Conservation (phyloP, 53 echinoderm and acorn worm species). For the Glandiceps talaboti region DNA sequence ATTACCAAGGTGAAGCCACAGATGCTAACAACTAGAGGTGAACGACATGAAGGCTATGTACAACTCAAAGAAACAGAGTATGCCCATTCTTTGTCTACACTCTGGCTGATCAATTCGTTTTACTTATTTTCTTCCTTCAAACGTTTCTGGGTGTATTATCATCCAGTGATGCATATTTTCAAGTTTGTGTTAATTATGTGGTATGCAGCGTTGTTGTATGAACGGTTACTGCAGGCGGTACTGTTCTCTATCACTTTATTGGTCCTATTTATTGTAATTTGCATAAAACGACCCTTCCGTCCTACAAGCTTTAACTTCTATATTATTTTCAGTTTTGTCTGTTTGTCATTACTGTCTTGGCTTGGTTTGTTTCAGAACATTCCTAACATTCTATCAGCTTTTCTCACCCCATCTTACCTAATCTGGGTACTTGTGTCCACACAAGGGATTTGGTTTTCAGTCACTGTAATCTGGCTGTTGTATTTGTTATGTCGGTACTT, state of each 20-base stretch:
- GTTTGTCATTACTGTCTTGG: conserved; percentile 49
- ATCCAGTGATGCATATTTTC: conserved; percentile 72
- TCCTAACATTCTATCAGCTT: conserved; percentile 49
- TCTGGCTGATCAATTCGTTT: conserved; percentile 86
- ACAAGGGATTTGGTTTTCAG: conserved; percentile 39
- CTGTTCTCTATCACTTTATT: conserved; percentile 40
- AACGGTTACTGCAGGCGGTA: conserved; percentile 68
- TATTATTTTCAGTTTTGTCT: conserved; percentile 50
- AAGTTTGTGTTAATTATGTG: conserved; percentile 57
- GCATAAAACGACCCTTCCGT: conserved; percentile 80
- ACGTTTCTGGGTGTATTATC: conserved; percentile 90
- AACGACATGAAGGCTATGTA: conserved; percentile 89
- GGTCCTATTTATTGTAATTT: conserved; percentile 38
- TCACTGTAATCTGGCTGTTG: conserved; percentile 54
- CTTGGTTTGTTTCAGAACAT: conserved; percentile 85
- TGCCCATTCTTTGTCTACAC: conserved; percentile 64
- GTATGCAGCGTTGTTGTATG: conserved; percentile 58
- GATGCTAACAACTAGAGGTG: conserved; percentile 61
- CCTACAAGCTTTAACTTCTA: conserved; percentile 79
- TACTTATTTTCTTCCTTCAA: conserved; percentile 91
- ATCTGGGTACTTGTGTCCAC: conserved; percentile 57
- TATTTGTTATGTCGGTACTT: conserved; percentile 68
- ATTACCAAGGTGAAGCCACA: conserved; percentile 69
- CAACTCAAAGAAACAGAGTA: conserved; percentile 94
- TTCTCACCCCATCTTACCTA: conserved; percentile 62